phyloP scores from a whole-genome alignment of 2,797 vertebrate species.

The Paramormyrops hopkinsi region DNA sequence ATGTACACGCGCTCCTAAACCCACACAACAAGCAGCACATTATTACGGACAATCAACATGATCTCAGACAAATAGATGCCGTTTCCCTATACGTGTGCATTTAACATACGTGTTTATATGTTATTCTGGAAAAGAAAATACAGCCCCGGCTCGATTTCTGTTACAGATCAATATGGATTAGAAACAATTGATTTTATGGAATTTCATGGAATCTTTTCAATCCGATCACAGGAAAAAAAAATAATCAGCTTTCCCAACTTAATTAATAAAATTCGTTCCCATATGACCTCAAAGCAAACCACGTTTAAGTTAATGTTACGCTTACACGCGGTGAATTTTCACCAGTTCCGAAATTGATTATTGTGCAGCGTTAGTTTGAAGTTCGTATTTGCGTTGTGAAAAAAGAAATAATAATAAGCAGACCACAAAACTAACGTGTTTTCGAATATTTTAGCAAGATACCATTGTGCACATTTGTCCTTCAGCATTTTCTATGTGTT shows the following conservation, averaged over 20 bases:
- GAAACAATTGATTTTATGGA: neutral
- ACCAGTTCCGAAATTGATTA: no score
- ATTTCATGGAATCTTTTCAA: neutral
- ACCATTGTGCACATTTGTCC: neutral
- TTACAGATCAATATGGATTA: neutral
- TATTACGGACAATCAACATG: neutral
- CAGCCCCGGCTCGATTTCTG: neutral
- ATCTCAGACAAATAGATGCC: neutral
- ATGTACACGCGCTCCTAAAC: neutral
- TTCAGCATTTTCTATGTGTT: neutral
- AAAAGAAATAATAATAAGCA: neutral
- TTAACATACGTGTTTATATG: neutral
- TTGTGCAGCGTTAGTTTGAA: neutral
- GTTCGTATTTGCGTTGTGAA: neutral
- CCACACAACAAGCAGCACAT: neutral
- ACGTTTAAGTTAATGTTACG: neutral
- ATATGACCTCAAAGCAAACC: neutral
- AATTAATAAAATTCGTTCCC: neutral
- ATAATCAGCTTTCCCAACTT: neutral
- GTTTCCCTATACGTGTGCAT: neutral
- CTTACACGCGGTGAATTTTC: neutral
- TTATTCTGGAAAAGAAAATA: neutral
- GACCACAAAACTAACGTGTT: neutral
- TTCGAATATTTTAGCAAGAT: neutral
- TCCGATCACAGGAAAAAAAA: neutral